Evolutionary conservation across 92 coral and sea anemone genomes (phyloP), one percentile per base, ranked within the genome.

Genomic region (Phymanthus crucifer): DNA sequence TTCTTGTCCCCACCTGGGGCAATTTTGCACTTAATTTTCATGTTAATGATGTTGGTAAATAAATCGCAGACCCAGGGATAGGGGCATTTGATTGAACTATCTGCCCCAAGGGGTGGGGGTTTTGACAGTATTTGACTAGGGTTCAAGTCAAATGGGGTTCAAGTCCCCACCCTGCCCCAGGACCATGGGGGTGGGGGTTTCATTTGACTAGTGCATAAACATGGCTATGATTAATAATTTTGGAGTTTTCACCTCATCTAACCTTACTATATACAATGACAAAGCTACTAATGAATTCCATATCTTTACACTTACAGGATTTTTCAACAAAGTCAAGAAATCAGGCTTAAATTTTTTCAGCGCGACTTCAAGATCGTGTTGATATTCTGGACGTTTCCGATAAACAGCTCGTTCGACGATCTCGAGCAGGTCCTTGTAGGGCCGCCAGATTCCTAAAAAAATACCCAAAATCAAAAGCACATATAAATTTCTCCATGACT

Each of bases 301-400:
- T 13, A 36, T 13, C 23, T 32, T 11, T 13, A 3, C 3, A 75
- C 95, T 76, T 81, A 95, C 99, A 78, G 99, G 99, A 66, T 93
- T 95, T 85, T 91, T 93, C 79, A 95, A 81, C 45, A 94, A 84
- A 73, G 96, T 83, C 13, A 89, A 81, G 48, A 95, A 85, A 47
- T 93, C 99, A 12, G 98, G 93, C 79, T 95, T 95, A 81, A 90
- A 95, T 71, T 86, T 88, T 74, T 88, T 88, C 68, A 93, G 87
- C 18, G 91, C 90, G 36, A 84, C 87, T 74, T 90, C 97, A 31
- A 95, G 74, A 61, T 95, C 99, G 69, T 95, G 94, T 66, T 77
- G 90, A 68, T 86, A 91, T 74, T 93, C 99, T 8, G 99, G 92
- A 48, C 91, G 85, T 80, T 93, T 95, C 66, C 89, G 83, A 78